Evolutionary conservation across 2,113 vertebrate genomes (phyloP).

Genomic region (Eonycteris spelaea): DNA sequence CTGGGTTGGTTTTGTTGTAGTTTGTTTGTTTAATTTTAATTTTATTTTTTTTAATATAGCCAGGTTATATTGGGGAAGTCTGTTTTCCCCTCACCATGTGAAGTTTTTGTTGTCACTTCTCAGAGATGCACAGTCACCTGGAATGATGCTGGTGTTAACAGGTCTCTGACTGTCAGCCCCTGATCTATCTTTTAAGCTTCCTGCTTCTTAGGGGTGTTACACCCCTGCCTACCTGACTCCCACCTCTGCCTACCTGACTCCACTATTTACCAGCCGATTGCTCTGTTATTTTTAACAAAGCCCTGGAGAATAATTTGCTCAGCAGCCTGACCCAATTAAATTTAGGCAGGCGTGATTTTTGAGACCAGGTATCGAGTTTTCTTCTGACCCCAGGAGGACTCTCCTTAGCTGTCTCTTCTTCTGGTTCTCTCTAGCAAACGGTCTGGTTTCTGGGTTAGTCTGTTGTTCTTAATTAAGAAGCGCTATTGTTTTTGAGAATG

Average conservation of each 20-base stretch:
- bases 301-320: neutral
- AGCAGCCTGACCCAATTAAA: neutral
- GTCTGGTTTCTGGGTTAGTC: neutral
- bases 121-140: neutral
- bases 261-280: neutral
- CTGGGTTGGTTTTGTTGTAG: neutral
- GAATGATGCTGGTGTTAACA: neutral
- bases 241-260: neutral
- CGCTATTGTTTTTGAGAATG: neutral
- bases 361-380: neutral
- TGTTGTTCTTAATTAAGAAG: neutral
- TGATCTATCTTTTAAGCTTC: neutral
- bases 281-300: neutral
- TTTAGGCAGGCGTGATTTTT: neutral
- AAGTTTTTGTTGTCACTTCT: neutral
- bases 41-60: neutral
- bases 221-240: neutral
- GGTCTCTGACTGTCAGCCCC: neutral
- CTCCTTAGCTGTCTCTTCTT: neutral
- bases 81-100: neutral
- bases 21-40: neutral
- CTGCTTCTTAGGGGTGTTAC: neutral
- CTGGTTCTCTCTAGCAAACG: neutral
- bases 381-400: neutral
- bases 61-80: neutral